Evolutionary conservation across 2,113 vertebrate genomes (phyloP).

Genomic region (Hyaena hyaena): DNA sequence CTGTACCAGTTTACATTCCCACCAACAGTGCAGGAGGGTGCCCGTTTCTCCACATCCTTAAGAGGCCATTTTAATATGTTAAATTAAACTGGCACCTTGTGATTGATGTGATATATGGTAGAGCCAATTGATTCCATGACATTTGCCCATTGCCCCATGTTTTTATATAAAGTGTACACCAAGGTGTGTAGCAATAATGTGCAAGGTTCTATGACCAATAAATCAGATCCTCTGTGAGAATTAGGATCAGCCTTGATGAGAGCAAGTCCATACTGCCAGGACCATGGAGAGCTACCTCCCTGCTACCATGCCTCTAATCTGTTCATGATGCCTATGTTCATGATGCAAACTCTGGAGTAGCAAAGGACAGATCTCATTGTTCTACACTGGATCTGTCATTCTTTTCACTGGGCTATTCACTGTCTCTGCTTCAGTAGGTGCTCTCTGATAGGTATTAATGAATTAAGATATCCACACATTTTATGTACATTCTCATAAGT

Average conservation of each 20-base stretch:
- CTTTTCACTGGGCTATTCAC: background rate
- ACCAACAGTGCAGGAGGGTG: too few species aligned
- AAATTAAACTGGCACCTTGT: background rate
- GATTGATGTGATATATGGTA: background rate
- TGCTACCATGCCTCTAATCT: background rate
- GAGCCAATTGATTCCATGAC: background rate
- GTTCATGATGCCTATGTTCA: background rate
- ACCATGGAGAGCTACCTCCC: background rate
- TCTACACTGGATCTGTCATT: background rate
- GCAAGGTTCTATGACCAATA: background rate
- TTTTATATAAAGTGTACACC: background rate
- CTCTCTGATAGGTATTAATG: background rate
- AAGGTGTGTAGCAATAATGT: background rate
- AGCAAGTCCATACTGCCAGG: background rate
- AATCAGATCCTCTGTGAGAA: background rate
- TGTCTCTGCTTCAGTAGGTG: background rate
- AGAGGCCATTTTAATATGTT: background rate
- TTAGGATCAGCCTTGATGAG: background rate
- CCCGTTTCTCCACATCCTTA: too few species aligned
- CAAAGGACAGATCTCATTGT: background rate
- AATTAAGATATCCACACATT: background rate
- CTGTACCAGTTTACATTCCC: too few species aligned
- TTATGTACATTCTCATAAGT: background rate
- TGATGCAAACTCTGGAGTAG: background rate
- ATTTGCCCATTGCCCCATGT: background rate